A percentile compares a stretch with the other conserved stretches of the same genome.
Evolutionary conservation across 2,113 vertebrate genomes (phyloP).

Genomic region (Tenebrosternarchus preto): DNA sequence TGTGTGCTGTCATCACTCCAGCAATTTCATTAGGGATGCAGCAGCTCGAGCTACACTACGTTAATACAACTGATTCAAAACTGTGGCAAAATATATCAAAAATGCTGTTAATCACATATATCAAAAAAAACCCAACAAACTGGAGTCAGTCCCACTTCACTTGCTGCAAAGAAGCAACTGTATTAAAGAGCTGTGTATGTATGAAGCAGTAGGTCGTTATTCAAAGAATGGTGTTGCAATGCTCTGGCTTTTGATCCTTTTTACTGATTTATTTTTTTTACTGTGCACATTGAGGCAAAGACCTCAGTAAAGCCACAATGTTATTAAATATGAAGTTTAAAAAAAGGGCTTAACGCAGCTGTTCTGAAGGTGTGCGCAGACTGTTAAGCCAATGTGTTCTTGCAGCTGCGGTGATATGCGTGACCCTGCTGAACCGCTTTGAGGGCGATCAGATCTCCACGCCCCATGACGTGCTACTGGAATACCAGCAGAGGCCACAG

Average conservation of each 20-base stretch:
- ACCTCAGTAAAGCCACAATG: background rate
- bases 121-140: too few relatives aligned
- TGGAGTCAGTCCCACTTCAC: background rate
- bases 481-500: slow-evolving; percentile 83
- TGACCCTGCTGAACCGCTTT: slow-evolving; percentile 81
- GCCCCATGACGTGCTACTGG: slow-evolving; percentile 76
- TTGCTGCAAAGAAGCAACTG: background rate
- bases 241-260: background rate
- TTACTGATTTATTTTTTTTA: background rate
- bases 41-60: background rate
- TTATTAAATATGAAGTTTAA: background rate
- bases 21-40: background rate
- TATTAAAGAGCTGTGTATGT: background rate
- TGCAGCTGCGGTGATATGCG: slow-evolving; percentile 86
- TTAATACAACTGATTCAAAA: background rate
- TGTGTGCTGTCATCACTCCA: background rate
- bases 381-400: slow-evolving; percentile 33
- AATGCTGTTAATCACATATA: too few relatives aligned
- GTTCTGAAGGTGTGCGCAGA: background rate
- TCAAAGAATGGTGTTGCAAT: background rate
- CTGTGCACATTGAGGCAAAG: background rate
- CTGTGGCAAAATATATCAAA: background rate
- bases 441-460: slow-evolving; percentile 85
- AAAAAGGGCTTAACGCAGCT: background rate
- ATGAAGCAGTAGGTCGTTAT: background rate